Evolutionary conservation across 2,888 invertebrate genomes (phyloP).

Genomic region (Chalcis sispes): DNA sequence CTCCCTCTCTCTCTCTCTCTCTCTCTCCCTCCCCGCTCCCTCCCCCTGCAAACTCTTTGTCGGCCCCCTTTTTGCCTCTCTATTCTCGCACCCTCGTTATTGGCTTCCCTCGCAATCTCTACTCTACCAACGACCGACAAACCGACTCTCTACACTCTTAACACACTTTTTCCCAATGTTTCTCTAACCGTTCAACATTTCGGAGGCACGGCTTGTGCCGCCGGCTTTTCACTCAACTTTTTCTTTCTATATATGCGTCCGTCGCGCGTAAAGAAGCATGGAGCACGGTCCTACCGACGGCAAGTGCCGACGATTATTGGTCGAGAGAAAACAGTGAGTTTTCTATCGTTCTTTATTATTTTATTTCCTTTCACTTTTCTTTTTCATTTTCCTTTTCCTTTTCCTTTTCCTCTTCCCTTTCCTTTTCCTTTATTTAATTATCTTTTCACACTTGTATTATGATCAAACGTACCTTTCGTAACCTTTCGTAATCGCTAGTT

Average conservation of each 20-base stretch:
- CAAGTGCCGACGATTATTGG: constrained; percentile 74
- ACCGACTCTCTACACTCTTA: no score
- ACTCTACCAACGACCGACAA: no score
- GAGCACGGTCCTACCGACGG: constrained; percentile 75
- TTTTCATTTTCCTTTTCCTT: not conserved
- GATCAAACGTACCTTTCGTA: no score
- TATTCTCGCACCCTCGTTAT: no score
- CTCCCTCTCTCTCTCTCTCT: not conserved
- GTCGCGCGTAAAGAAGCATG: constrained; percentile 73
- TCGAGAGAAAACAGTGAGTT: constrained; percentile 75
- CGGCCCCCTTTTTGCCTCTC: not conserved
- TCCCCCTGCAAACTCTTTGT: not conserved
- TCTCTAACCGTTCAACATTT: not conserved
- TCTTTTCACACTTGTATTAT: no score
- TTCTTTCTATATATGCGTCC: constrained; percentile 50
- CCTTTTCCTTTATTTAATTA: no score
- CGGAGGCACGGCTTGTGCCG: constrained; percentile 11
- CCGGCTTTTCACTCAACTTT: constrained; percentile 40
- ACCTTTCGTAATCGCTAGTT: no score
- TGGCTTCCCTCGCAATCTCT: no score
- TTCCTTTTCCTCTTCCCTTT: not conserved
- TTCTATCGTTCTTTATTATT: constrained; percentile 45
- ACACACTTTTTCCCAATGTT: not conserved
- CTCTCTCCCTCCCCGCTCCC: not conserved
- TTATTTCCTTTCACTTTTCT: not conserved